phyloP scores from a whole-genome alignment of 2,797 vertebrate species.

The Manis pentadactyla region DNA sequence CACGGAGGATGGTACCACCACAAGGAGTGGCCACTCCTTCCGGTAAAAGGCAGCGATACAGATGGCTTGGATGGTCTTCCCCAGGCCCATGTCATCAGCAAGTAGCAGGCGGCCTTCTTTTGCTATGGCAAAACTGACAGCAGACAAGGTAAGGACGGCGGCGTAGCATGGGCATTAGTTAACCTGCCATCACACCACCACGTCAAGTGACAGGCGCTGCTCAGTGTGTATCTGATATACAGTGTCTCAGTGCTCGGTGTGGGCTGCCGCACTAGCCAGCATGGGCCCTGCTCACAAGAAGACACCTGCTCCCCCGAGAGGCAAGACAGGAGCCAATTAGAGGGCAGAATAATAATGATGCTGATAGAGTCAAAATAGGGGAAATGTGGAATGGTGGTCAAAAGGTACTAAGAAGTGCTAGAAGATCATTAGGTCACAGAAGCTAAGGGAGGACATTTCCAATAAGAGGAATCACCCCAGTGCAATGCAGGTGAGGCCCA shows the following conservation, averaged over 20 bases:
- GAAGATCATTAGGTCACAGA: not conserved
- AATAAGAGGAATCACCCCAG: not conserved
- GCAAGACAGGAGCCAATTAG: not conserved
- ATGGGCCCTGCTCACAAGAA: not conserved
- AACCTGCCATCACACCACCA: accelerated
- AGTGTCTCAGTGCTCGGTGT: no score
- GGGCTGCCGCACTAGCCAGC: accelerated
- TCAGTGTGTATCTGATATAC: no score
- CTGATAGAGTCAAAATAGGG: not conserved
- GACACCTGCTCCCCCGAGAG: not conserved
- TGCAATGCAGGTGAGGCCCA: not conserved
- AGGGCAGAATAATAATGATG: not conserved
- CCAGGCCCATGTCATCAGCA: conserved; percentile 99
- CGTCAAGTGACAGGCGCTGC: accelerated
- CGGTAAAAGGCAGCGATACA: conserved; percentile 96
- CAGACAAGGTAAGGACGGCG: not conserved
- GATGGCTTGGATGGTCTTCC: conserved; percentile 98
- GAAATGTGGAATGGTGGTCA: not conserved
- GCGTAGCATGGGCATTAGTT: accelerated
- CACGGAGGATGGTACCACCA: conserved; percentile 96
- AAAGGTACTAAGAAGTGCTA: not conserved
- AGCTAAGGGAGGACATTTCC: not conserved
- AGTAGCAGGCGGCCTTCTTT: conserved; percentile 95
- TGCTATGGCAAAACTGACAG: conserved; percentile 93
- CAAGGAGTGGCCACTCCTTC: conserved; percentile 97